A percentile compares a stretch with the other conserved stretches of the same genome.
Evolutionary conservation across 2,113 vertebrate genomes (phyloP).

Genomic region (Catharus bicknelli): DNA sequence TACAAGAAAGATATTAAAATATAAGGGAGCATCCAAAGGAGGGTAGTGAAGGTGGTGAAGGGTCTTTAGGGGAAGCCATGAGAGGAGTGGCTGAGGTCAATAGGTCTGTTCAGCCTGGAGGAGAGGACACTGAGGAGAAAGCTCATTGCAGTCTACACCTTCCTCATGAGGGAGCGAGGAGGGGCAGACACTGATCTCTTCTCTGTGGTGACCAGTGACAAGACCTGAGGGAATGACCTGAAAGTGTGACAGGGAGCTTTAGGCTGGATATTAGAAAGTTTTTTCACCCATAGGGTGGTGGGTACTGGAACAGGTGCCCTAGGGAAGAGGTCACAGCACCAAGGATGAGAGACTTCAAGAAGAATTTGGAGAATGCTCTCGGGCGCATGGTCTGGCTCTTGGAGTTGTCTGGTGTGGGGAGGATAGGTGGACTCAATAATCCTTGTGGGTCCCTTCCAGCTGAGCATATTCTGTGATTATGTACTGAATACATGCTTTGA

Average conservation of each 20-base stretch:
- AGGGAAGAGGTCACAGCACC: neutral
- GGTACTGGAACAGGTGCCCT: neutral
- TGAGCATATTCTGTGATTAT: neutral
- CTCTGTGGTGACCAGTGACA: neutral
- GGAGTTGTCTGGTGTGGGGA: too few relatives aligned
- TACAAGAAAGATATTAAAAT: neutral
- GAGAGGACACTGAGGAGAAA: neutral
- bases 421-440: neutral
- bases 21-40: neutral
- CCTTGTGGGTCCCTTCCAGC: neutral
- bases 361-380: accelerated
- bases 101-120: neutral
- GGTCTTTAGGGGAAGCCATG: accelerated
- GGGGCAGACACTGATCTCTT: neutral
- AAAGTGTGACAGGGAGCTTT: neutral
- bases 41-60: neutral
- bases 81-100: too few relatives aligned
- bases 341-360: neutral
- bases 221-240: neutral
- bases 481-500: neutral
- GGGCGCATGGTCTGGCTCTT: neutral
- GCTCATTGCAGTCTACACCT: neutral
- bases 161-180: accelerated
- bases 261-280: neutral
- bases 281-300: neutral